These are phyloP conservation scores for Grallaria varia DNA, from an alignment of 2,113 vertebrate genomes.

Conservation along the genomic window DNA sequence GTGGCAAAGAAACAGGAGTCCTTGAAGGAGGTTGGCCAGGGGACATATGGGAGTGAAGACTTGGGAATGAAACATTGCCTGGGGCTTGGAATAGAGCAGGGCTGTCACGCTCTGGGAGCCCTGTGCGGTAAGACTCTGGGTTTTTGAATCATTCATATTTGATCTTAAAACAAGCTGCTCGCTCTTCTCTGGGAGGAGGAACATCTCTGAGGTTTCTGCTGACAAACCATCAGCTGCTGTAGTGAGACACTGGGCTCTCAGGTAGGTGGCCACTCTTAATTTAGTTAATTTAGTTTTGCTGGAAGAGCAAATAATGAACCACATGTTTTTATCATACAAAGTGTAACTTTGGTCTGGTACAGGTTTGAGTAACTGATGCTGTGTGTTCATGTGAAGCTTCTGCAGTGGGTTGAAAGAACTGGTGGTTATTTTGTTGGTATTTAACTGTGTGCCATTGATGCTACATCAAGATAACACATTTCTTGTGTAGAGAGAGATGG, in stretches of 20 bases:
- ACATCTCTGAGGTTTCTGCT: not conserved
- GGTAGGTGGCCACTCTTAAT: not conserved
- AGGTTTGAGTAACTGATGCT: not conserved
- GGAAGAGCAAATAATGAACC: not conserved
- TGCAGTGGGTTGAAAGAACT: not conserved
- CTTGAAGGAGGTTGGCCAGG: not conserved
- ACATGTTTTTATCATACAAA: not conserved
- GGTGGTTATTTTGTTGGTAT: not conserved
- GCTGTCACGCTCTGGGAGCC: not conserved
- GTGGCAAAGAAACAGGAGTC: not conserved
- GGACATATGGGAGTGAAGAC: fast-evolving
- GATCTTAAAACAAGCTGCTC: not conserved
- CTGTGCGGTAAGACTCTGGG: not conserved
- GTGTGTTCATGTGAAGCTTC: not conserved
- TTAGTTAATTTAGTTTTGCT: not conserved
- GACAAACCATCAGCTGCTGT: not conserved
- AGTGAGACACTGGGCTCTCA: not conserved
- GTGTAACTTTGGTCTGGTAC: not conserved
- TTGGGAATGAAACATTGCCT: fast-evolving
- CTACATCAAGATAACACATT: not conserved
- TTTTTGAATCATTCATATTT: not conserved
- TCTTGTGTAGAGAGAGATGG: not conserved
- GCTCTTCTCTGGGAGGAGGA: not conserved
- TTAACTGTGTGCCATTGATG: not conserved
- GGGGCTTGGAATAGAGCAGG: not conserved